phyloP scores from a whole-genome alignment of 2,113 vertebrate species.

The Corythoichthys intestinalis region DNA sequence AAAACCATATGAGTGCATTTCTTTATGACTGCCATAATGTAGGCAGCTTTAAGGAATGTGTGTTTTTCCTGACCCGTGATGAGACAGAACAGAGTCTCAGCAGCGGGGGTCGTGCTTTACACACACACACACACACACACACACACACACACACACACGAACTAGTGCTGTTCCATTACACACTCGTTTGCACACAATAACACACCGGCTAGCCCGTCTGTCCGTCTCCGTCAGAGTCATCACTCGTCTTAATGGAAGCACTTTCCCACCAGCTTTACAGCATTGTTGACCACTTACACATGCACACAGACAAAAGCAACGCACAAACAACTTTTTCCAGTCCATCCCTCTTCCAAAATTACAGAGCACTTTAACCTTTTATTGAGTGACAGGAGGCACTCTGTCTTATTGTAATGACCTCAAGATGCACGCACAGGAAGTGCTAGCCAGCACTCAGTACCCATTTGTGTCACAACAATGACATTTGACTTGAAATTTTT shows the following conservation, averaged over 20 bases:
- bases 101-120: slow-evolving; percentile 48
- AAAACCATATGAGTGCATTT: no score
- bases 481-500: neutral
- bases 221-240: slow-evolving; percentile 24
- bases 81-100: slow-evolving; percentile 40
- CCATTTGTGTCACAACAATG: neutral
- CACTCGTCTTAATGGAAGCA: slow-evolving; percentile 49
- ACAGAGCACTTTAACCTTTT: slow-evolving; percentile 40
- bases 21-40: neutral
- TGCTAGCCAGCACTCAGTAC: neutral
- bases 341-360: slow-evolving; percentile 37
- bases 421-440: slow-evolving; percentile 4
- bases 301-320: slow-evolving; percentile 10
- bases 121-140: slow-evolving; percentile 46
- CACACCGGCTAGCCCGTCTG: slow-evolving; percentile 4
- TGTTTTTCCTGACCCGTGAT: slow-evolving; percentile 32
- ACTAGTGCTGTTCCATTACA: slow-evolving; percentile 41
- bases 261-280: slow-evolving; percentile 49
- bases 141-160: slow-evolving; percentile 42
- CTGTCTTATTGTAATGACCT: slow-evolving; percentile 32
- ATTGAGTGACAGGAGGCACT: slow-evolving; percentile 38
- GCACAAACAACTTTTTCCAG: slow-evolving; percentile 1
- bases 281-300: slow-evolving; percentile 50
- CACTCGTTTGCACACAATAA: slow-evolving; percentile 30
- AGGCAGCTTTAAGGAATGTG: neutral